Evolutionary conservation across 1,140 invertebrate species (phyloP), one percentile per base, ranked within the genome.

Genomic region (Chionoecetes opilio): DNA sequence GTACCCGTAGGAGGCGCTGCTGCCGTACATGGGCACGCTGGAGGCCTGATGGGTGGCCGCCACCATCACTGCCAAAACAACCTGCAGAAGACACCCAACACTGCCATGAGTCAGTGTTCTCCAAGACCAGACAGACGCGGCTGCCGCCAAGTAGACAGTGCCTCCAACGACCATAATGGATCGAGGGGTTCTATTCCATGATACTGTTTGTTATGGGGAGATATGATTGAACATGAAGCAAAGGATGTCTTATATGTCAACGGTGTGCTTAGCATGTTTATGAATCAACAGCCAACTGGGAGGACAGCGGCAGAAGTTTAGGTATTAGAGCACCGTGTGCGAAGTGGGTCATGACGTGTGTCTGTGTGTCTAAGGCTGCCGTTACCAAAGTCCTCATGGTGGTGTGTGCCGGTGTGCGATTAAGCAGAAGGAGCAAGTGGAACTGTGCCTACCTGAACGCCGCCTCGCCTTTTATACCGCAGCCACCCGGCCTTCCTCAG

Each of bases 61-160:
- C 46, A 87, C 87, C 41, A 94, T 75, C 93, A 94, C 93, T 90
- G 93, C 93, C 53, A 94, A 84, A 17, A 82, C 35, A 82, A 94
- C 87, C 93, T 94, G 87, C 26, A 6, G 63, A n/a, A 75, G n/a
- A 75, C n/a, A 26, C 6, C 63, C 63, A 75, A n/a, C n/a, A n/a
- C 21, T 75, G 26, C 21, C n/a, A 21, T 75, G 6, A 75, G 21
- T n/a, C 63, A 75, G 11, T 26, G 1, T 75, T 11, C 63, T 75
- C 21, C 11, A 1, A 75, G 11, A n/a, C 21, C 5, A n/a, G 63
- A n/a, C n/a, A 75, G 63, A n/a, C n/a, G n/a, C n/a, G n/a, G n/a
- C n/a, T n/a, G n/a, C n/a, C n/a, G n/a, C n/a, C n/a, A n/a, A n/a
- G n/a, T n/a, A n/a, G n/a, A n/a, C n/a, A n/a, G n/a, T n/a, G n/a